phyloP scores from a whole-genome alignment of 2,888 invertebrate species.

The Drosophila ustulata region DNA sequence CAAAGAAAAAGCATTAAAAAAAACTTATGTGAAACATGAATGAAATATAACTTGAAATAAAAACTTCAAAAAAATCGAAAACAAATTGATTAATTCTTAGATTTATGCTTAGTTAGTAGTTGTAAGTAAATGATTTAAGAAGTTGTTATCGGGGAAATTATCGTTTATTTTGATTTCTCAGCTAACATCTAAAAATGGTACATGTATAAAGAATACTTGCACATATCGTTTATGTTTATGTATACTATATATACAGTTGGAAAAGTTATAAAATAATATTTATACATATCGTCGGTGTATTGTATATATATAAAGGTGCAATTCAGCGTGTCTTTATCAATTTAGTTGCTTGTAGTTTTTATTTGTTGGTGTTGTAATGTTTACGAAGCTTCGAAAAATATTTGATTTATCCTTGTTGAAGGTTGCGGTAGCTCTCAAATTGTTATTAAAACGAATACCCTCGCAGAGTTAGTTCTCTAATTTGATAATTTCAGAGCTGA shows the following conservation, averaged over 20 bases:
- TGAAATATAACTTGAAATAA: conserved; percentile 82
- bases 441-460: neutral
- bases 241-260: conserved; percentile 48
- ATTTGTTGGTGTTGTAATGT: conserved; percentile 4
- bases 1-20: conserved; percentile 76
- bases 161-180: conserved; percentile 66
- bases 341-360: neutral
- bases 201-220: conserved; percentile 61
- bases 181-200: conserved; percentile 60
- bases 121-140: neutral
- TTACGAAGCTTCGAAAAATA: conserved; percentile 64
- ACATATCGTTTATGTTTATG: conserved; percentile 24
- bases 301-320: conserved; percentile 49
- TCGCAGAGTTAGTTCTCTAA: neutral
- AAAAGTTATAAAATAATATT: conserved; percentile 55
- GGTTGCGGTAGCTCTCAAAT: conserved; percentile 25
- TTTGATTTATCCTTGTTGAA: conserved; percentile 30
- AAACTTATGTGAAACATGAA: conserved; percentile 82
- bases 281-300: conserved; percentile 28
- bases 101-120: neutral
- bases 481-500: too few species aligned
- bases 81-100: neutral
- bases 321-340: conserved; percentile 43
- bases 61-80: conserved; percentile 74
- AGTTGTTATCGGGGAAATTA: conserved; percentile 43